Conservation (phyloP, 2,797 vertebrate species). For the Anguilla obscura region DNA sequence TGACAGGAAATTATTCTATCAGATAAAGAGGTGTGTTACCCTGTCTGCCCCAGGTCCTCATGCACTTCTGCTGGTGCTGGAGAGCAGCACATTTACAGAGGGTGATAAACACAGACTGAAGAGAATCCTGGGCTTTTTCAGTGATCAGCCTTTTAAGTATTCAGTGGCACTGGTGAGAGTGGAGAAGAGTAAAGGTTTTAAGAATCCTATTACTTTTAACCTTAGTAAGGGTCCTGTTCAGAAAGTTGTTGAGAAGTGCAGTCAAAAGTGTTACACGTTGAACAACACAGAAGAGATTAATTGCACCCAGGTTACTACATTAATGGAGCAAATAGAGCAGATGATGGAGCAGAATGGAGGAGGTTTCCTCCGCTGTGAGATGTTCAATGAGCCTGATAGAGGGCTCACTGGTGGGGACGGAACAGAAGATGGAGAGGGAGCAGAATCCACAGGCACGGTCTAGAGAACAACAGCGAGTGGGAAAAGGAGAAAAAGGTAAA, state of each 20-base stretch:
- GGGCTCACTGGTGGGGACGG: not conserved
- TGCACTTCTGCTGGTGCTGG: not conserved
- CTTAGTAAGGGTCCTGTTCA: not conserved
- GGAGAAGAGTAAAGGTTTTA: not conserved
- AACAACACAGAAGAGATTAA: too few relatives aligned
- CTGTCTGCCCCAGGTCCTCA: conserved; percentile 19
- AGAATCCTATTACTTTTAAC: too few relatives aligned
- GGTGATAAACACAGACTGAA: not conserved
- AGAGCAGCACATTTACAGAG: not conserved
- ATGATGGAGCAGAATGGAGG: not conserved
- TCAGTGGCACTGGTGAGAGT: conserved; percentile 5
- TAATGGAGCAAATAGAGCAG: not conserved
- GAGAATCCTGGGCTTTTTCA: not conserved
- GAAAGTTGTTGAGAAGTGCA: not conserved
- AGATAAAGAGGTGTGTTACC: conserved; percentile 15
- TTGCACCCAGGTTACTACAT: not conserved
- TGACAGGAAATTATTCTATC: not conserved
- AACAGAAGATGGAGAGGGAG: not conserved
- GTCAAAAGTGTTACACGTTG: not conserved
- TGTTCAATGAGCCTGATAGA: not conserved
- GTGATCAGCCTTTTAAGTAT: conserved; percentile 5
- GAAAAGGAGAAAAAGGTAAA: too few relatives aligned
- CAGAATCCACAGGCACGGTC: too few relatives aligned
- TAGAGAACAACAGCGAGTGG: too few relatives aligned
- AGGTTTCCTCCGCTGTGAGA: not conserved